Percentiles rank a stretch among this genome's conserved stretches.
phyloP scores from a whole-genome alignment of 2,113 vertebrate species.

The Gadus macrocephalus region DNA sequence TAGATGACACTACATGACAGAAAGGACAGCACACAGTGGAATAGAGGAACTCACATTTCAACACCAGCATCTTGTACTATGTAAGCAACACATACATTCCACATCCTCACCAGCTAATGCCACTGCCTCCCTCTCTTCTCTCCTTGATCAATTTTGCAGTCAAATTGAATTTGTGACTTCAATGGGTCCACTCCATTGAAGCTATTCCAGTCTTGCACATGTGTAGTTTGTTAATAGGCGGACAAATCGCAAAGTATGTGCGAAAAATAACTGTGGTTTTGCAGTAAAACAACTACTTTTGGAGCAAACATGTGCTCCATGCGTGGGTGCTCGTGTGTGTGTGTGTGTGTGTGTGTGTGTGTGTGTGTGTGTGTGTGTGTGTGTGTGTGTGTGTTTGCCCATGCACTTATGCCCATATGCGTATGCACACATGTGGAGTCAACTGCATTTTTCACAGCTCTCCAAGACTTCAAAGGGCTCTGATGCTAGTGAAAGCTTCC shows the following conservation, averaged over 20 bases:
- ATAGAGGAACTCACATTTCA: conserved; percentile 4
- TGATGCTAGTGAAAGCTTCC: conserved; percentile 73
- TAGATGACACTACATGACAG: conserved; percentile 6
- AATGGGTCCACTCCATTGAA: conserved; percentile 18
- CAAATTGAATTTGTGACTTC: conserved; percentile 27
- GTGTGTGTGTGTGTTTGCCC: conserved; percentile 2
- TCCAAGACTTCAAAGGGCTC: conserved; percentile 65
- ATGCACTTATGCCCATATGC: neutral
- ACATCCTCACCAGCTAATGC: neutral
- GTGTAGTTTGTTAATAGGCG: conserved; percentile 55
- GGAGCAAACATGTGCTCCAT: conserved; percentile 36
- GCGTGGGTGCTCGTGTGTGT: conserved; percentile 4
- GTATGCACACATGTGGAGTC: conserved; percentile 46
- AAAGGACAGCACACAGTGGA: neutral
- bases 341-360: conserved; percentile 14
- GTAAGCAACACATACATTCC: no score
- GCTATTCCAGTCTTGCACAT: conserved; percentile 40
- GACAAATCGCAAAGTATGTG: conserved; percentile 60
- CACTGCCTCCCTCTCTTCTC: conserved; percentile 4
- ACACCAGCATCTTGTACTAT: neutral
- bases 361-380: neutral
- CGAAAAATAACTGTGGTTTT: conserved; percentile 65
- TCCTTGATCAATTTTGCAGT: conserved; percentile 31
- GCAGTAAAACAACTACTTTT: conserved; percentile 55
- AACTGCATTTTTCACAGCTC: conserved; percentile 69